Base-by-base conservation (phyloP, 2,797 vertebrate genomes). In the Melanotaenia boesemani region DNA sequence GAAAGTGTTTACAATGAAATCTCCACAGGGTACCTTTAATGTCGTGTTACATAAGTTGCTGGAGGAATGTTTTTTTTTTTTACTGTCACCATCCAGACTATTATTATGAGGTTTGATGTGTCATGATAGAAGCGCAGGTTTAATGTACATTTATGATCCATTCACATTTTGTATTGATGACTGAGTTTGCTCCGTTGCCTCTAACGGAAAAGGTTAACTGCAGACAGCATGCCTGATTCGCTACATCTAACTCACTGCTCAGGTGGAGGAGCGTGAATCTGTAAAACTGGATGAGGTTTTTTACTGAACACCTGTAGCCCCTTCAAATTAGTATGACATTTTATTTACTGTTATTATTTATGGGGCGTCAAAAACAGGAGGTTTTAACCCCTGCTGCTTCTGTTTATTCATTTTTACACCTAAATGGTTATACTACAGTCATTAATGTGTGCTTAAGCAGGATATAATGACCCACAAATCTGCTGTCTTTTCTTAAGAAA, bases 121-220 rank as follows among this genome's bases (percentile, higher is more conserved):
- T 63, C 30, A 64, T 74, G 37, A 63, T 13, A 57, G 26, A 60
- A 1, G 28, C 5, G 28, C 16, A 34, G 12, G 30, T 79, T 70
- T 32, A 59, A 73, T 74, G 34, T 68, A 68, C 62, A 78, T 73
- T 32, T 60, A 6, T 59, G 28, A 67, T 62, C 55, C 20, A 54
- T 32, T 36, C 30, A 37, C 44, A 46, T 57, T 28, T 39, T 28
- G 41, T 48, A 63, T 37, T 74, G n/a, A 59, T 66, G 50, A 76
- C 61, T 76, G 55, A 74, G 62, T 74, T 30, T 13, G n/a, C 50
- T 36, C 46, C 11, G 36, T 48, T 41, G 28, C 39, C 0, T 78
- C 22, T 72, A 36, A 32, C 2, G 62, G 22, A 44, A 56, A 72
- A 56, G 11, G 52, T 28, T 62, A 67, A 63, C 55, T 52, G 70